Conservation (phyloP, 2,113 vertebrate genomes). For the Ascaphus truei region DNA sequence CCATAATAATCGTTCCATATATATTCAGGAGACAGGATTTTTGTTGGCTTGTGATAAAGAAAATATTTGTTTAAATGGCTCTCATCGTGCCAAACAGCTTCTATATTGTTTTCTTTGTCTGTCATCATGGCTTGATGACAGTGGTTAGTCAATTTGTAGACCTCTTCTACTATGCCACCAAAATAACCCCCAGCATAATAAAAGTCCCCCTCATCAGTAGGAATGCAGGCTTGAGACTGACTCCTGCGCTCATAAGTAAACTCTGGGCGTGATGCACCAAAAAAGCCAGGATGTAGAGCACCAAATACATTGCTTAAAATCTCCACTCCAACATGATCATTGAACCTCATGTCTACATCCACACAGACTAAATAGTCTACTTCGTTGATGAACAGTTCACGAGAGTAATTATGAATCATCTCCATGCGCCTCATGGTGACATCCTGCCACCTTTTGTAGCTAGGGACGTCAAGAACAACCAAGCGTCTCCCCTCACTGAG, state of each 20-base stretch:
- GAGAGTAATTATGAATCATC: slow-evolving; percentile 53
- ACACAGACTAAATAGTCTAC: slow-evolving; percentile 67
- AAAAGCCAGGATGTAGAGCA: slow-evolving; percentile 65
- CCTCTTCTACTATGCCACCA: slow-evolving; percentile 51
- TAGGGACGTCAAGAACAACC: background rate
- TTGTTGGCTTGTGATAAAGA: too few relatives aligned
- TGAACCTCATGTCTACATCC: slow-evolving; percentile 59
- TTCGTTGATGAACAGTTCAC: background rate
- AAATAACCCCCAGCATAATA: slow-evolving; percentile 52
- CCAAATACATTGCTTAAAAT: slow-evolving; percentile 57
- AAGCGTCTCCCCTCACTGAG: slow-evolving; percentile 36
- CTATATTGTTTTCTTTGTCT: slow-evolving; percentile 51
- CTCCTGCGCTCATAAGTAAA: slow-evolving; percentile 64
- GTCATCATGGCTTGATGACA: slow-evolving; percentile 59
- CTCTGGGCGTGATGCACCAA: background rate
- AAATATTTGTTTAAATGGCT: slow-evolving; percentile 69
- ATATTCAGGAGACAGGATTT: slow-evolving; percentile 69
- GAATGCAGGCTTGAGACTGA: slow-evolving; percentile 53
- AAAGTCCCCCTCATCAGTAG: slow-evolving; percentile 62
- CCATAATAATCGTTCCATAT: slow-evolving; percentile 45
- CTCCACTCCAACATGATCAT: slow-evolving; percentile 59
- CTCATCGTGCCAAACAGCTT: slow-evolving; percentile 59
- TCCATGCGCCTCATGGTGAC: slow-evolving; percentile 63
- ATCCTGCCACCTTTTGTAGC: slow-evolving; percentile 59
- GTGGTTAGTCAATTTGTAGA: slow-evolving; percentile 48